Evolutionary conservation across 2,113 vertebrate genomes (phyloP).

Genomic region (Jaculus jaculus): DNA sequence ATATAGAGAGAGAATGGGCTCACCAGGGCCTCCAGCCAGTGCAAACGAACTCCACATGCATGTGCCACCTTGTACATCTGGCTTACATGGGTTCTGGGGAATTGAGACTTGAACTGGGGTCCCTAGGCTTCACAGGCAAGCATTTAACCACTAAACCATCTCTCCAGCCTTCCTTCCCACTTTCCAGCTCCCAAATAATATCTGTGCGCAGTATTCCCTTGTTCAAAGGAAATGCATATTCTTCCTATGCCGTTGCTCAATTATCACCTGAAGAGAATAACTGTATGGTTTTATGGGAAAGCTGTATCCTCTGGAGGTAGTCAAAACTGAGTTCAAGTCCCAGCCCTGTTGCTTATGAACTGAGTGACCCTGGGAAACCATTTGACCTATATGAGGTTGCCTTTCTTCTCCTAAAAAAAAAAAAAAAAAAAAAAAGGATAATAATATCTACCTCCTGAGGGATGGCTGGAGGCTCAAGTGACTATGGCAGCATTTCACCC

Average conservation of each 20-base stretch:
- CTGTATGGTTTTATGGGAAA: neutral
- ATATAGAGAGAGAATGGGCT: too few relatives aligned
- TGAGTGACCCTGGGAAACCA: neutral
- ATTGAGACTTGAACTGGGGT: too few relatives aligned
- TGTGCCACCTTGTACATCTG: too few relatives aligned
- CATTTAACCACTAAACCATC: too few relatives aligned
- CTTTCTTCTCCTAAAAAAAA: conserved; percentile 29
- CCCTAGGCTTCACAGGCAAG: too few relatives aligned
- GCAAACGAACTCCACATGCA: too few relatives aligned
- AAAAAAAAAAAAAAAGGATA: neutral
- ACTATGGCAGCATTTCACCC: neutral
- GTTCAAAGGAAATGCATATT: neutral
- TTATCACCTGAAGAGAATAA: neutral
- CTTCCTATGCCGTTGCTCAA: neutral
- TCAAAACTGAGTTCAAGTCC: neutral
- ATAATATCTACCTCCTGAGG: neutral
- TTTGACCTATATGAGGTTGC: neutral
- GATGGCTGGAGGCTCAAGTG: neutral
- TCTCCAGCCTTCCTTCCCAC: neutral
- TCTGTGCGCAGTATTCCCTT: neutral
- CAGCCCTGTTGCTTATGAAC: neutral
- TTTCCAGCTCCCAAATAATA: neutral
- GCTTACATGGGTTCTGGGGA: too few relatives aligned
- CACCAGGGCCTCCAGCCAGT: too few relatives aligned
- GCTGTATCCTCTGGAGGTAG: neutral